Evolutionary conservation across 2,888 invertebrate genomes (phyloP).

Genomic region (Siphlonurus alternatus): DNA sequence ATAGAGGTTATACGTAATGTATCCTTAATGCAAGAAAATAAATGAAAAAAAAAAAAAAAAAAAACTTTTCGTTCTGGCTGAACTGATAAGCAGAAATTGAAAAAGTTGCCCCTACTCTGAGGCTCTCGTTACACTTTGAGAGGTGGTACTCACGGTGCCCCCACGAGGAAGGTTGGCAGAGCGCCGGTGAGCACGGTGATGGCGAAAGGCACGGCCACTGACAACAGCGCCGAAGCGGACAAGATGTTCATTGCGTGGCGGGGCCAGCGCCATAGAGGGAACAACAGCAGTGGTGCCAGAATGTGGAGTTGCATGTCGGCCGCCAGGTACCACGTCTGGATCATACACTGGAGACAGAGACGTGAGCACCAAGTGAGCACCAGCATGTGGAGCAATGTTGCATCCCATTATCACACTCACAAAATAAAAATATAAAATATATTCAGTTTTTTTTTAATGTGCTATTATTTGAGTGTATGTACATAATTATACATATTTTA

Average conservation of each 20-base stretch:
- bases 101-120: too few relatives aligned
- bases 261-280: slow-evolving; percentile 8
- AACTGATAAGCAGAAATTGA: too few relatives aligned
- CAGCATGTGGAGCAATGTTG: too few relatives aligned
- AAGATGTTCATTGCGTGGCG: background rate
- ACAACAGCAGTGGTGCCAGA: slow-evolving; percentile 7
- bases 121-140: too few relatives aligned
- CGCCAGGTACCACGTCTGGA: slow-evolving; percentile 11
- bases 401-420: too few relatives aligned
- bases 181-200: background rate
- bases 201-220: slow-evolving; percentile 3
- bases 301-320: slow-evolving; percentile 10
- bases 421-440: too few relatives aligned
- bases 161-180: background rate
- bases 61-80: too few relatives aligned
- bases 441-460: too few relatives aligned
- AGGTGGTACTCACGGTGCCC: background rate
- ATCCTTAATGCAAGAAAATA: background rate
- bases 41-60: too few relatives aligned
- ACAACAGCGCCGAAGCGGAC: background rate
- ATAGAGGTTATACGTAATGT: background rate
- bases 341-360: slow-evolving; percentile 5
- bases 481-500: too few relatives aligned
- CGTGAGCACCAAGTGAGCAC: too few relatives aligned
- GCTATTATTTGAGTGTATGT: too few relatives aligned